Evolutionary conservation across 2,113 vertebrate genomes (phyloP).

Genomic region (Heterochromis multidens): DNA sequence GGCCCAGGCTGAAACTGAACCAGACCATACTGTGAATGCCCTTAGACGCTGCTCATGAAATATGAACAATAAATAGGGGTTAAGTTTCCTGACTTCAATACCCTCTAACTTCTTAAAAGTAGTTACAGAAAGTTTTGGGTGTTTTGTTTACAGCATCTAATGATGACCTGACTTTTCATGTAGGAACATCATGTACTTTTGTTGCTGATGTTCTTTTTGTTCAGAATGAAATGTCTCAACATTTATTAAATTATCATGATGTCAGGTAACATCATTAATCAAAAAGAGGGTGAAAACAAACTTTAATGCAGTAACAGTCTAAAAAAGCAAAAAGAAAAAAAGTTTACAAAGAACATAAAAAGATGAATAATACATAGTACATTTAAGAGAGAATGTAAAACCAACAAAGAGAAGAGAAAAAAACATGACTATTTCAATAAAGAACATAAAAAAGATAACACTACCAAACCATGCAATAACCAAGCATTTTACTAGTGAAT

Average conservation of each 20-base stretch:
- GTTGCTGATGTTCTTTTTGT: not conserved
- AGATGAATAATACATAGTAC: no score
- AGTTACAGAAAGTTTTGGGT: not conserved
- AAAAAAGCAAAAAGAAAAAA: not conserved
- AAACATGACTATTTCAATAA: not conserved
- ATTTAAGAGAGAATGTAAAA: not conserved
- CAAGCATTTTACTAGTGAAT: not conserved
- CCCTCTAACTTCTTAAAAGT: not conserved
- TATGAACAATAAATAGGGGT: not conserved
- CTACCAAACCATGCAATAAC: not conserved
- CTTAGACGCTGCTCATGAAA: not conserved
- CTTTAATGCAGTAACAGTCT: not conserved
- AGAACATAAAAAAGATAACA: not conserved
- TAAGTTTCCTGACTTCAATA: not conserved
- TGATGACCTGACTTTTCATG: not conserved
- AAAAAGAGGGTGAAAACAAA: no score
- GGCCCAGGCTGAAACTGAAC: not conserved
- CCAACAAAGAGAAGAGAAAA: not conserved
- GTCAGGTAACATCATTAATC: not conserved
- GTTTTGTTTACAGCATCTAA: not conserved
- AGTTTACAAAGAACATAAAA: no score
- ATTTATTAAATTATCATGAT: not conserved
- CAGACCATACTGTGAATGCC: not conserved
- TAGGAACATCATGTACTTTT: not conserved
- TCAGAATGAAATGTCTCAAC: not conserved